Base-by-base conservation (phyloP, 2,888 invertebrate genomes). In the Sclerodermus sp. region DNA sequence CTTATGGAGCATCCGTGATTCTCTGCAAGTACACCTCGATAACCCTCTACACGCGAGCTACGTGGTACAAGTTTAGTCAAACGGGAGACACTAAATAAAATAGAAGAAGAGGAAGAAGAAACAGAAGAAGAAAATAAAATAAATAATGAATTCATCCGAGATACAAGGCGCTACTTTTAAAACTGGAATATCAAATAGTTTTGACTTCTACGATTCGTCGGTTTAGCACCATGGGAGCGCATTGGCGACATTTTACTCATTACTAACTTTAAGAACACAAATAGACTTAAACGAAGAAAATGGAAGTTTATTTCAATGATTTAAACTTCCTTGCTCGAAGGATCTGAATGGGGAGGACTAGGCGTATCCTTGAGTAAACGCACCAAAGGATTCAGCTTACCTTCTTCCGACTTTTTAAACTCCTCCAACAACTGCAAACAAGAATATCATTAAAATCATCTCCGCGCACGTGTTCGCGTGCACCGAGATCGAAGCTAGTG, bases 371-470 rank as follows among this genome's bases (percentile, higher is more conserved):
- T 74, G 62, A 83, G 68, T 53, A 83, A 67, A 62, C 80, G 81
- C 29, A 84, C 79, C 62, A 84, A 68, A 39, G 82, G 81, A 68
- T 82, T 81, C 41, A 75, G 74, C 60, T 79, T 79, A 39, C 84
- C 84, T 49, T 76, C 74, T 41, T 81, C 80, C 1, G 84, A 83
- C 54, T 79, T 78, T 59, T 80, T 77, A 72, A 83, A 85, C 58
- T 84, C 83, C 62, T 84, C 83, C 61, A 85, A 74, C 54, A 84
- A 73, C 85, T 85, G 77, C 46, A 78, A 77, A 67, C 62, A 62
- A 56, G 63, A 44, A 47, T 12, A 39, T 51, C 31, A 15, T n/a
- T n/a, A n/a, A n/a, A n/a, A n/a, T n/a, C n/a, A n/a, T n/a, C n/a
- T n/a, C n/a, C n/a, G n/a, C n/a, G n/a, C n/a, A n/a, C n/a, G n/a